Conservation (phyloP, 2,888 invertebrate species). For the Chaetogeoica ovagalla region DNA sequence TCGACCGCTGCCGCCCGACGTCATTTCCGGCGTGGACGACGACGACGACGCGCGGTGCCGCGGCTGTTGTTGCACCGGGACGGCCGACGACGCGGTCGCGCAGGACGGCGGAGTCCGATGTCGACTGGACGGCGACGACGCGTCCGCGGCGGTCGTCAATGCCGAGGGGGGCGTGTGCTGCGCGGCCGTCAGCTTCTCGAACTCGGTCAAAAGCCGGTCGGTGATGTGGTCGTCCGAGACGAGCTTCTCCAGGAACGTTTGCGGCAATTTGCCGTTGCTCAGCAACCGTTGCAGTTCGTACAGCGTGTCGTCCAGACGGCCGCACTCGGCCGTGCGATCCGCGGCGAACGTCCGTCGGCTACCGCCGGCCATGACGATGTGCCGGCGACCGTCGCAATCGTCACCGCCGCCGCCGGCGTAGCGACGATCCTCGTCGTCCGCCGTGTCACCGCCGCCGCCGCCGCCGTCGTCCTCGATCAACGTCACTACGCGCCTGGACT, state of each 20-base stretch:
- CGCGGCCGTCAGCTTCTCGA: constrained; percentile 24
- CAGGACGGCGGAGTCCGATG: background rate
- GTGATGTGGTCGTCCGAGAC: constrained; percentile 46
- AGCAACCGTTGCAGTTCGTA: constrained; percentile 64
- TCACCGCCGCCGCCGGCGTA: background rate
- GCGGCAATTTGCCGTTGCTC: constrained; percentile 48
- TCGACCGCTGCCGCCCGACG: constrained; percentile 59
- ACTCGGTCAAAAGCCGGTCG: constrained; percentile 37
- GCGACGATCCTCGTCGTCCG: constrained; percentile 6
- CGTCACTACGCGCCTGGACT: constrained; percentile 65
- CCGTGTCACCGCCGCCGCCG: background rate
- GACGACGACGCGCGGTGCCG: constrained; percentile 1
- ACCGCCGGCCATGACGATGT: too few relatives aligned
- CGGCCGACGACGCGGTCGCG: background rate
- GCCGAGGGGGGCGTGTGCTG: background rate
- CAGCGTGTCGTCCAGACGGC: constrained; percentile 66
- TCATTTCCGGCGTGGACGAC: constrained; percentile 31
- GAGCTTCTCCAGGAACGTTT: constrained; percentile 31
- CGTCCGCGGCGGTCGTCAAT: background rate
- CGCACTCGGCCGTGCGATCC: background rate
- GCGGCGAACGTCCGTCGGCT: too few relatives aligned
- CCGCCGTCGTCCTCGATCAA: constrained; percentile 54
- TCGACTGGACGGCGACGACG: background rate
- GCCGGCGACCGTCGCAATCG: too few relatives aligned
- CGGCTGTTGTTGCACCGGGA: background rate